Base-by-base conservation (phyloP, 2,797 vertebrate genomes). In the Dicrostonyx torquatus region DNA sequence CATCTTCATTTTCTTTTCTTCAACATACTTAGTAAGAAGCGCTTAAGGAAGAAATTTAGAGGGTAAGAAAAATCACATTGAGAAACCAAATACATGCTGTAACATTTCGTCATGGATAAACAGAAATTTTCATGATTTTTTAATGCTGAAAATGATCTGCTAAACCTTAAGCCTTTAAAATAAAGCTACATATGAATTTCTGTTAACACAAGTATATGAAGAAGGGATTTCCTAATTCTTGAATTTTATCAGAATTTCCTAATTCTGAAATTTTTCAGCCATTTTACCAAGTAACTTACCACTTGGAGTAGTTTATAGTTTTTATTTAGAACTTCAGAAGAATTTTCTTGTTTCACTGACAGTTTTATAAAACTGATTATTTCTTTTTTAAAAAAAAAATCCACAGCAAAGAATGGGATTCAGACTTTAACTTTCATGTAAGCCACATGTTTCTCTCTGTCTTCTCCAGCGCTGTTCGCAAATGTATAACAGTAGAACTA, bases 371-470 rank as follows among this genome's bases (percentile, higher is more conserved):
- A 94, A 5, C 75, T 89, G 6, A 5, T 96, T 58, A 58, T 58
- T 58, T 22, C 20, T 53, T 55, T 53, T 14, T 70, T 68, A 2
- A 64, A 15, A 95, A 94, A 86, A 93, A 89, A 26, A 83, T 92
- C 29, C 34, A 45, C n/a, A 90, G 10, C 53, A 85, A 88, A 92
- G 5, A 92, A 93, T 37, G 90, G 22, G 37, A 75, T 85, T 72
- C 83, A 96, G 79, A 92, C 68, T 87, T 88, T 89, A 96, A 90
- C 40, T 87, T 94, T 93, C 64, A 92, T 82, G 48, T 83, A 73
- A 93, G 72, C 78, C 95, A 97, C 87, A 94, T 95, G 93, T 14
- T 55, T 95, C 72, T 93, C 86, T 88, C 94, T 87, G 84, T n/a
- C 20, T 80, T 53, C 60, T 60, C 31, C 9, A 64, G 18, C 45